Base-by-base conservation (phyloP, 2,797 vertebrate species). In the Protosalanx chinensis region DNA sequence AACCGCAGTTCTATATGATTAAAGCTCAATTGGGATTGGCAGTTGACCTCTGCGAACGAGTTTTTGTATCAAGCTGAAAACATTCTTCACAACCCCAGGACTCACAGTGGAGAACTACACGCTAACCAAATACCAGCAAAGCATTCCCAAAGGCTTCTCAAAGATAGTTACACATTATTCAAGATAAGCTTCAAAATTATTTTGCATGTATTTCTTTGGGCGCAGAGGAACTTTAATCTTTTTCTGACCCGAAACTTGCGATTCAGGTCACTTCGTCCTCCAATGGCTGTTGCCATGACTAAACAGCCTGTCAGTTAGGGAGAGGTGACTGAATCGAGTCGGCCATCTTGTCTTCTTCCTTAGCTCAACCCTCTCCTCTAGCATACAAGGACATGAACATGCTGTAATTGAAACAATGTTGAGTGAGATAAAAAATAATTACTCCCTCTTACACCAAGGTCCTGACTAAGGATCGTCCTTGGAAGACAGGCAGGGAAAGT, bases 231-330 rank as follows among this genome's bases (percentile, higher is more conserved):
- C 68, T 79, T 85, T 83, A 86, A 88, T 87, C 82, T 83, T 82
- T 60, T 2, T 29, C 75, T 84, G 81, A 67, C 72, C 79, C 76
- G 79, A 78, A 84, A 81, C 79, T 76, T 1, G 46, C 74, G 69
- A 89, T 86, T 78, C 78, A 81, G 81, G 81, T 79, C 76, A 51
- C 75, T 76, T 72, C 81, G 83, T 79, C 77, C 74, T 72, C 78
- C 76, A 71, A 79, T 64, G 75, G 75, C 73, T 82, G 80, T 76
- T 67, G 67, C 70, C 64, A 33, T 73, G 67, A 72, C 60, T 59
- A 70, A 32, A 72, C 67, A 29, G 27, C 72, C 58, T 10, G 0
- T 53, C 15, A 56, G 35, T 72, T 65, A 59, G 23, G 58, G 67
- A 60, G 64, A 63, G 66, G 27, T 67, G 56, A 78, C 59, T 20